Evolutionary conservation across 2,113 vertebrate genomes (phyloP).

Genomic region (Ciconia maguari): DNA sequence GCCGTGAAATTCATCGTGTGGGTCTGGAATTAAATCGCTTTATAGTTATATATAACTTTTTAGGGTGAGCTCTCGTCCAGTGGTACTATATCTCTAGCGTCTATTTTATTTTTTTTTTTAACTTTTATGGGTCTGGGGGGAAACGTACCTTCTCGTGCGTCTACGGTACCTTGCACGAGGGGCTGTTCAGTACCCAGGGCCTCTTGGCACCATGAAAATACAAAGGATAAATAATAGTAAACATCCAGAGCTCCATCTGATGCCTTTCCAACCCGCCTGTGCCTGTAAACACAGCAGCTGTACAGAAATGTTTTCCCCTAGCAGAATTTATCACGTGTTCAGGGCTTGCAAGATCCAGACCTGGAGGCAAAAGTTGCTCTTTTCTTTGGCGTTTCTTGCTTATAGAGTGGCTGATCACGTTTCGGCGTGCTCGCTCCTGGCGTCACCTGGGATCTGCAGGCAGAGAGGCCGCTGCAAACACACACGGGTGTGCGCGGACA

Average conservation of each 20-base stretch:
- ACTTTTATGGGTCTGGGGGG: not conserved
- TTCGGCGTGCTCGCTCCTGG: not conserved
- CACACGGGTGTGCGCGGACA: not conserved
- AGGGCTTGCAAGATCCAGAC: not conserved
- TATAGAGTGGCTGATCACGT: rapidly evolving
- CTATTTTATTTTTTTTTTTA: not conserved
- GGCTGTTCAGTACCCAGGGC: not conserved
- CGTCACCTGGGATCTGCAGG: not conserved
- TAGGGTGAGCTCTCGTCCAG: not conserved
- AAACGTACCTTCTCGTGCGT: rapidly evolving
- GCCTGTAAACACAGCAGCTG: not conserved
- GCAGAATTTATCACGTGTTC: not conserved
- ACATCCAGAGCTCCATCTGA: not conserved
- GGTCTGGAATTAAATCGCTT: not conserved
- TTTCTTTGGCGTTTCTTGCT: not conserved
- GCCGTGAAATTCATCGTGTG: not conserved
- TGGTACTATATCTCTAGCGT: not conserved
- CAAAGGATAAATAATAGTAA: not conserved
- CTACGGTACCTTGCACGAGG: not conserved
- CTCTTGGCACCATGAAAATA: not conserved
- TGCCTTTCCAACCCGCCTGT: not conserved
- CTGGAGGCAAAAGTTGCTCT: not conserved
- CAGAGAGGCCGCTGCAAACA: not conserved
- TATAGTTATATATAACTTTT: not conserved
- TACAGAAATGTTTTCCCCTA: not conserved